Evolutionary conservation across 2,797 vertebrate species (phyloP).

Genomic region (Tiaroga cobitis): DNA sequence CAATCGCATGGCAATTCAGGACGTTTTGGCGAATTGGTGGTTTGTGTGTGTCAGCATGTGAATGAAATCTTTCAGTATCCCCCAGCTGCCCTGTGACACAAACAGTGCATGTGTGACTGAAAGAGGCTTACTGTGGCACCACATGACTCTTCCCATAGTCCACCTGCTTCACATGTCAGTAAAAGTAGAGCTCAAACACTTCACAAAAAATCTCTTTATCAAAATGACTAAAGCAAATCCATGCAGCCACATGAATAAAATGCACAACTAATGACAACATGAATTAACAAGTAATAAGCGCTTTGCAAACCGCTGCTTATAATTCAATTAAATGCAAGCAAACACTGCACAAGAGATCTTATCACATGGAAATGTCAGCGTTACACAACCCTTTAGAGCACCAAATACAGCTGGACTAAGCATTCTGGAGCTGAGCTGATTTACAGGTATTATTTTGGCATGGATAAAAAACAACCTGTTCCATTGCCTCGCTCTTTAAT

Average conservation of each 20-base stretch:
- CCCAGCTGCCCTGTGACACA: conserved; percentile 22
- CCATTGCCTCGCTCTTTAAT: conserved; percentile 12
- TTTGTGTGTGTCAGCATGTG: neutral
- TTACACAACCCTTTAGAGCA: neutral
- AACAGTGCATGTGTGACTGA: conserved; percentile 68
- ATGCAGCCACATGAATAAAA: neutral
- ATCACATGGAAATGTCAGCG: conserved; percentile 1
- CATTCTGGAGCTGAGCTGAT: conserved; percentile 30
- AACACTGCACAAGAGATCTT: neutral
- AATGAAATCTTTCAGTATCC: conserved; percentile 25
- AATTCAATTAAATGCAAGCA: conserved; percentile 2
- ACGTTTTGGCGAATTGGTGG: neutral
- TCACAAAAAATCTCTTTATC: neutral
- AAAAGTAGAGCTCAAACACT: conserved; percentile 20
- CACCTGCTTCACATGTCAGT: conserved; percentile 34
- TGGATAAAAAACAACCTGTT: conserved; percentile 3
- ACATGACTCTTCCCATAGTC: conserved; percentile 73
- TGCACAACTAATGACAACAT: neutral
- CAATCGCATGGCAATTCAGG: neutral
- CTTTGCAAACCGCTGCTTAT: neutral
- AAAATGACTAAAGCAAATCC: conserved; percentile 21
- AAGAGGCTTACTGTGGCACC: conserved; percentile 73
- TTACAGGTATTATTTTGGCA: conserved; percentile 28
- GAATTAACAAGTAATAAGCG: neutral
- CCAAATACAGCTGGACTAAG: conserved; percentile 3